Percentiles rank a stretch among this genome's conserved stretches.
Evolutionary conservation across 1,140 invertebrate species (phyloP).

Genomic region (Trachymyrmex septentrionalis): DNA sequence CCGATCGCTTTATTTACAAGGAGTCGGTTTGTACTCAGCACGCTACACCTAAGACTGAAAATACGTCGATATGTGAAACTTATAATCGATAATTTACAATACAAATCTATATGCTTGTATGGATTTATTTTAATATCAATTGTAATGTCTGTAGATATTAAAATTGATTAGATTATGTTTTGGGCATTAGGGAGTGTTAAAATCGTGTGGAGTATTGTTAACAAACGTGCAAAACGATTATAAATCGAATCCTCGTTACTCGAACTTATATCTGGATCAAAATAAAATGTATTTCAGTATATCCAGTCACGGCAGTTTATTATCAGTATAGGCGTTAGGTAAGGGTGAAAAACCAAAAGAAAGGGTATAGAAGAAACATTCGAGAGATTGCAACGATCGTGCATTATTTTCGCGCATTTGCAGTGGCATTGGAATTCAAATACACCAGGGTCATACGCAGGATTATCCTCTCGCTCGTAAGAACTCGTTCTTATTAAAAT

Average conservation of each 20-base stretch:
- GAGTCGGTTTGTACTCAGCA: neutral
- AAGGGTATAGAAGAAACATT: neutral
- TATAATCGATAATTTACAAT: neutral
- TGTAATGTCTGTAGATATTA: neutral
- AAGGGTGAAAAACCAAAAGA: neutral
- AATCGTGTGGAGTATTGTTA: neutral
- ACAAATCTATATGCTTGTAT: neutral
- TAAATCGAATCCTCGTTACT: neutral
- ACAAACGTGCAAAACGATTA: neutral
- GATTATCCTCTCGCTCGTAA: slow-evolving; percentile 58
- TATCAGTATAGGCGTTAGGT: neutral
- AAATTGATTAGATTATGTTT: neutral
- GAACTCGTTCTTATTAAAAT: slow-evolving; percentile 20
- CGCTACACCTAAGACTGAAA: neutral
- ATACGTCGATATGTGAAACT: neutral
- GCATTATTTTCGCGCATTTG: slow-evolving; percentile 33
- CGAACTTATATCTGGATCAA: slow-evolving; percentile 16
- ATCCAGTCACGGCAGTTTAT: neutral
- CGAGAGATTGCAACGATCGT: slow-evolving; percentile 4
- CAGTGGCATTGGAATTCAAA: slow-evolving; percentile 33
- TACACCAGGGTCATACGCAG: slow-evolving; percentile 29
- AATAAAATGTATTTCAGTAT: neutral
- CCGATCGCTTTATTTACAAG: slow-evolving; percentile 19
- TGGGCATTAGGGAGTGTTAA: neutral
- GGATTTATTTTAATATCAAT: neutral